Conservation (phyloP, 2,113 vertebrate species). For the Myanophis thanlyinensis region DNA sequence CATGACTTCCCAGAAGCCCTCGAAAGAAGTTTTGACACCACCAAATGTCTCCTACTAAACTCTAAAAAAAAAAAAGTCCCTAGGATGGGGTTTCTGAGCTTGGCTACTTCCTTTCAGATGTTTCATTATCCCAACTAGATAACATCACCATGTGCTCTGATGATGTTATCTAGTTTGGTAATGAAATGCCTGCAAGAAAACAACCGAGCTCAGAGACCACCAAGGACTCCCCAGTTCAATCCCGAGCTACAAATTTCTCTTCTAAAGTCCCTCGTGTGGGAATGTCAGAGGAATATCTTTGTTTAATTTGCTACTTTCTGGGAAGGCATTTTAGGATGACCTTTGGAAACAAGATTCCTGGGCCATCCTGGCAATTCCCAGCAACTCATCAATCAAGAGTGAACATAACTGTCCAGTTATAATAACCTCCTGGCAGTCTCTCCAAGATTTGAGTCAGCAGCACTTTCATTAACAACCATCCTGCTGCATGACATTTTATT, state of each 20-base stretch:
- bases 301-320: background rate
- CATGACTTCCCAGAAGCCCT: background rate
- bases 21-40: background rate
- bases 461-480: background rate
- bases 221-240: no score
- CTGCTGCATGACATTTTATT: background rate
- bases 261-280: background rate
- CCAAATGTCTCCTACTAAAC: background rate
- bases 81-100: background rate
- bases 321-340: slow-evolving; percentile 24
- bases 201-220: no score
- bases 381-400: slow-evolving; percentile 48
- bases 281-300: background rate
- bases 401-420: background rate
- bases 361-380: slow-evolving; percentile 19
- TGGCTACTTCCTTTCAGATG: no score
- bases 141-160: no score
- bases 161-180: no score
- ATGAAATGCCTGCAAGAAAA: no score
- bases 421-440: slow-evolving; percentile 25
- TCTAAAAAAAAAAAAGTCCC: background rate
- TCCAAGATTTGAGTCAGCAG: background rate
- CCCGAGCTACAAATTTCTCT: no score
- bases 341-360: slow-evolving; percentile 42
- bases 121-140: no score